phyloP scores from a whole-genome alignment of 2,797 vertebrate species.

The Lemur catta region DNA sequence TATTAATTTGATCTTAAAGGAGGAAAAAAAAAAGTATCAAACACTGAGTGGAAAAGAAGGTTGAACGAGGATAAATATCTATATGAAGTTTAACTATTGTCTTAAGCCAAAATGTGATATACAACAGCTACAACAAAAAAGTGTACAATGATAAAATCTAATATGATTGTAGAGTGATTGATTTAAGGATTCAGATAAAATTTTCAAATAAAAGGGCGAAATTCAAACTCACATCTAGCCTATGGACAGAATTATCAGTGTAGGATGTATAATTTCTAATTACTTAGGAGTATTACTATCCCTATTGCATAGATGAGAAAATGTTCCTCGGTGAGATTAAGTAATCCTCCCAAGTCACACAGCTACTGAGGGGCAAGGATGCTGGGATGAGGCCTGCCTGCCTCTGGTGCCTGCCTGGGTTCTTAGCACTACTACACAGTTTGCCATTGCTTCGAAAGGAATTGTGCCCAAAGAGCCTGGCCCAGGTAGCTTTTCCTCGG shows the following conservation, averaged over 20 bases:
- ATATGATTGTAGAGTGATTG: neutral
- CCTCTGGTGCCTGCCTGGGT: neutral
- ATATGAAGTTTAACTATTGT: neutral
- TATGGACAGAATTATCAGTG: neutral
- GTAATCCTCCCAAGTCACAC: neutral
- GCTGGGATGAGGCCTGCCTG: neutral
- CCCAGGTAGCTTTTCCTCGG: neutral
- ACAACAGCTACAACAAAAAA: neutral
- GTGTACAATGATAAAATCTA: neutral
- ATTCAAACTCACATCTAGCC: neutral
- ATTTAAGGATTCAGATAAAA: neutral
- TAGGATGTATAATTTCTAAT: neutral
- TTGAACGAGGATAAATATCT: neutral
- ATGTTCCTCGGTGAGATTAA: neutral
- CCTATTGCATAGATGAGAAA: neutral
- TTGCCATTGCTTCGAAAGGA: neutral
- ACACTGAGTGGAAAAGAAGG: neutral
- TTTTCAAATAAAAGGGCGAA: slow-evolving; percentile 6
- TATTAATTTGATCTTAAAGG: neutral
- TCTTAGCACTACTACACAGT: neutral
- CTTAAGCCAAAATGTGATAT: neutral
- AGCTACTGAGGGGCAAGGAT: neutral
- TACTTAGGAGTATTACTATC: neutral
- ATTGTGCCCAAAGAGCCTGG: neutral
- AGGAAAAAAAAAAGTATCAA: neutral